phyloP scores from a whole-genome alignment of 2,113 vertebrate genomes.

The Raja brachyura region DNA sequence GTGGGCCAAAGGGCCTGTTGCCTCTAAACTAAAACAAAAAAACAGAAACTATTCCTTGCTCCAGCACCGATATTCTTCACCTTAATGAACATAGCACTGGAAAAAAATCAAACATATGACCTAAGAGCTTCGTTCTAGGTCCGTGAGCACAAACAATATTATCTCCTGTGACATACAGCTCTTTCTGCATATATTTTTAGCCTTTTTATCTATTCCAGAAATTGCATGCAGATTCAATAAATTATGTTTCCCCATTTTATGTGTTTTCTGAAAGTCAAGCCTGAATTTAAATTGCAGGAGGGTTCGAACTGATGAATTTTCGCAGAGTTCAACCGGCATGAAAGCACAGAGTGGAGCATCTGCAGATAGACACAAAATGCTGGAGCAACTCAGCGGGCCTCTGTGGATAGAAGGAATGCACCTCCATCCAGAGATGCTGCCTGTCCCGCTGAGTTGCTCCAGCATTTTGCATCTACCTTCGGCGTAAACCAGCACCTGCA shows the following conservation, averaged over 20 bases:
- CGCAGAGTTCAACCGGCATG: background rate
- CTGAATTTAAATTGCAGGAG: conserved; percentile 5
- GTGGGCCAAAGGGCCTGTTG: no score
- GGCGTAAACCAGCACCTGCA: no score
- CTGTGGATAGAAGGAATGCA: no score
- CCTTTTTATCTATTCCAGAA: background rate
- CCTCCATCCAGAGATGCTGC: no score
- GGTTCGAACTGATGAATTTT: background rate
- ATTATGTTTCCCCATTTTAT: conserved; percentile 4
- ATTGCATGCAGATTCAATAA: conserved; percentile 21
- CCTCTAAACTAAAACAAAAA: background rate
- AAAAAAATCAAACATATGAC: background rate
- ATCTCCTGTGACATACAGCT: background rate
- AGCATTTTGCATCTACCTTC: no score
- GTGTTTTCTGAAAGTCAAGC: background rate
- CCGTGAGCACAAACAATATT: background rate
- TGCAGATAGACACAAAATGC: no score
- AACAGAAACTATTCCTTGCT: background rate
- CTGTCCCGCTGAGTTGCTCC: no score
- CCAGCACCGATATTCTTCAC: background rate
- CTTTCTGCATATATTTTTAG: background rate
- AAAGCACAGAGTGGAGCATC: no score
- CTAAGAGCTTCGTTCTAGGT: background rate
- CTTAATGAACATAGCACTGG: background rate
- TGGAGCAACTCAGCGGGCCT: no score